A percentile compares a stretch with the other conserved stretches of the same genome.
Evolutionary conservation across 2,888 invertebrate species (phyloP).

Genomic region (Phasia obesa): DNA sequence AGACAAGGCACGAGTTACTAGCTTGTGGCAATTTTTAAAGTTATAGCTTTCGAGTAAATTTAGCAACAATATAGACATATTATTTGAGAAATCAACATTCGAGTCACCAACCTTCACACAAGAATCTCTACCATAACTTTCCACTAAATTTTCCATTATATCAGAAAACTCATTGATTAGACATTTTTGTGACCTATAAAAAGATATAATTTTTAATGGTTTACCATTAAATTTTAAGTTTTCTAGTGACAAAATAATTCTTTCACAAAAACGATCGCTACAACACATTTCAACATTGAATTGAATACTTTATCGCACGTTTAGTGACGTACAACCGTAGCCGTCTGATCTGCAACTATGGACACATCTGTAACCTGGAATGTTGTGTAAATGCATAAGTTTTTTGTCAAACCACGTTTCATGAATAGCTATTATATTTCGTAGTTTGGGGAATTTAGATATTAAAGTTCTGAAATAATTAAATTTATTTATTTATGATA

Average conservation of each 20-base stretch:
- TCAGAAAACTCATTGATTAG: neutral
- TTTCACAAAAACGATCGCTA: too few relatives aligned
- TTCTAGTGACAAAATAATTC: too few relatives aligned
- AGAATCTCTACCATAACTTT: neutral
- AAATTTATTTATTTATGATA: constrained; percentile 5
- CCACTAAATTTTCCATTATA: neutral
- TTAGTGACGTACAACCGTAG: neutral
- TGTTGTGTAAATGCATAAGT: neutral
- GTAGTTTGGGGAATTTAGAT: neutral
- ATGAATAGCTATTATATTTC: neutral
- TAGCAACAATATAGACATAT: too few relatives aligned
- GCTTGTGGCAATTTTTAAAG: too few relatives aligned
- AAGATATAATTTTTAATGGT: neutral
- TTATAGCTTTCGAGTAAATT: too few relatives aligned
- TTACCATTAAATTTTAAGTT: too few relatives aligned
- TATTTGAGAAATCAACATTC: neutral
- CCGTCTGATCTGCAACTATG: neutral
- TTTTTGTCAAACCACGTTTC: neutral
- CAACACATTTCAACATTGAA: too few relatives aligned
- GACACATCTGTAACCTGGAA: neutral
- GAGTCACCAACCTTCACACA: neutral
- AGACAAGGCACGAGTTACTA: too few relatives aligned
- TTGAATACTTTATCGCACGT: too few relatives aligned
- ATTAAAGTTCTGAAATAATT: neutral
- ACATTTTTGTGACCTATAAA: constrained; percentile 9